Conservation (phyloP, 2,888 invertebrate genomes). For the Asteroscopus sphinx region DNA sequence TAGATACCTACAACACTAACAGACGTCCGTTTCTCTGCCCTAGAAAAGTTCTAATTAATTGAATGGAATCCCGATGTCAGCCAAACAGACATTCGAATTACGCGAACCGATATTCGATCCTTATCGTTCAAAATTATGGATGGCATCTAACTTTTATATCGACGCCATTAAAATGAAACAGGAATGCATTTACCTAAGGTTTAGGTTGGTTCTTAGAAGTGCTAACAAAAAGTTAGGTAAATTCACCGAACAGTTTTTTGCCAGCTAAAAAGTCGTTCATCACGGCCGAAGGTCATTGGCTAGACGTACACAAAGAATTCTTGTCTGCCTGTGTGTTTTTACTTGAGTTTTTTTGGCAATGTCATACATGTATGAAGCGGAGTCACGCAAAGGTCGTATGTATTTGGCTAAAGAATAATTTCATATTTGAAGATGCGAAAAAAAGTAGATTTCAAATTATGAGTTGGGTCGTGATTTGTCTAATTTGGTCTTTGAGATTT, state of each 20-base stretch:
- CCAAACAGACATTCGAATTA: conserved; percentile 62
- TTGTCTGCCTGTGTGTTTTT: conserved; percentile 83
- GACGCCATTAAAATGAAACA: conserved; percentile 73
- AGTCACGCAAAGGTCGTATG: conserved; percentile 86
- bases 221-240: conserved; percentile 86
- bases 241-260: conserved; percentile 87
- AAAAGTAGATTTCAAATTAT: conserved; percentile 63
- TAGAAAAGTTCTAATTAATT: conserved; percentile 72
- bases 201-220: conserved; percentile 78
- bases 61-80: conserved; percentile 56
- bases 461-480: conserved; percentile 61
- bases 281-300: conserved; percentile 82
- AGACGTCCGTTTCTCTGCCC: conserved; percentile 51
- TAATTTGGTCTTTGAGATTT: conserved; percentile 53
- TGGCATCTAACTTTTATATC: conserved; percentile 80
- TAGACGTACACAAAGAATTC: conserved; percentile 87
- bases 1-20: conserved; percentile 5
- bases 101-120: conserved; percentile 61
- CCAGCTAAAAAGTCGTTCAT: conserved; percentile 85
- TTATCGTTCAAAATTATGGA: conserved; percentile 86
- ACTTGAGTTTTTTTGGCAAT: conserved; percentile 80
- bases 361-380: conserved; percentile 80
- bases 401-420: conserved; percentile 78
- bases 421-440: conserved; percentile 75
- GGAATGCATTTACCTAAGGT: conserved; percentile 79